Evolutionary conservation across 2,888 invertebrate genomes (phyloP).

Genomic region (Spisula subtruncata): DNA sequence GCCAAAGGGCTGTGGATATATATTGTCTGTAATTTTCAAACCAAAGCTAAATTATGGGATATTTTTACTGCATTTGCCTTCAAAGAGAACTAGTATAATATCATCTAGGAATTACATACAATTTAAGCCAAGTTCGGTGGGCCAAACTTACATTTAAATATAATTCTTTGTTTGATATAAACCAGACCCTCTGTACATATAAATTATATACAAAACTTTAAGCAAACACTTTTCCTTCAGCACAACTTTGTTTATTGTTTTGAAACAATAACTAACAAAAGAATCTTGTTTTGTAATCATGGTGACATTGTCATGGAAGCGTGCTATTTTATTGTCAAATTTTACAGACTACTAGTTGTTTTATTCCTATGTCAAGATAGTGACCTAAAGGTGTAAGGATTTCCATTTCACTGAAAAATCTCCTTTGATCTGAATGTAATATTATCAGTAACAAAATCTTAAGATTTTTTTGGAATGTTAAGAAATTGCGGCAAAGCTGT

Average conservation of each 20-base stretch:
- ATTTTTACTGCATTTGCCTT: conserved; percentile 1
- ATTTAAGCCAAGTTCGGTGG: not conserved
- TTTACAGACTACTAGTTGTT: not conserved
- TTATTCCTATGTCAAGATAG: not conserved
- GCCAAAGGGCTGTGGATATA: too few relatives aligned
- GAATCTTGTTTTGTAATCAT: not conserved
- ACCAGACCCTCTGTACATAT: too few relatives aligned
- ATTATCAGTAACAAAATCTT: not conserved
- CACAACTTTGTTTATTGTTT: not conserved
- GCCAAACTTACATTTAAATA: too few relatives aligned
- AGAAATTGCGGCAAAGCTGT: conserved; percentile 17
- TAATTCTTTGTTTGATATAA: too few relatives aligned
- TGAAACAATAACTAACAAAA: not conserved
- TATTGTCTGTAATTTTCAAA: not conserved
- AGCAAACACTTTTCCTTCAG: too few relatives aligned
- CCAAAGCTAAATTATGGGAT: not conserved
- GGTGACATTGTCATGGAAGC: not conserved
- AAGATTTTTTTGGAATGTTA: conserved; percentile 3
- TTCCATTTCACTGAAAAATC: conserved; percentile 5
- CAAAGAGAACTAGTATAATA: not conserved
- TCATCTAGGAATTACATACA: not conserved
- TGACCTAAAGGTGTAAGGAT: not conserved
- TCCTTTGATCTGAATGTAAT: not conserved
- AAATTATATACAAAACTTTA: too few relatives aligned
- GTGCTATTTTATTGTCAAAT: conserved; percentile 1